Conservation (phyloP, 2,888 invertebrate species). For the Carpatolechia fugitivella region DNA sequence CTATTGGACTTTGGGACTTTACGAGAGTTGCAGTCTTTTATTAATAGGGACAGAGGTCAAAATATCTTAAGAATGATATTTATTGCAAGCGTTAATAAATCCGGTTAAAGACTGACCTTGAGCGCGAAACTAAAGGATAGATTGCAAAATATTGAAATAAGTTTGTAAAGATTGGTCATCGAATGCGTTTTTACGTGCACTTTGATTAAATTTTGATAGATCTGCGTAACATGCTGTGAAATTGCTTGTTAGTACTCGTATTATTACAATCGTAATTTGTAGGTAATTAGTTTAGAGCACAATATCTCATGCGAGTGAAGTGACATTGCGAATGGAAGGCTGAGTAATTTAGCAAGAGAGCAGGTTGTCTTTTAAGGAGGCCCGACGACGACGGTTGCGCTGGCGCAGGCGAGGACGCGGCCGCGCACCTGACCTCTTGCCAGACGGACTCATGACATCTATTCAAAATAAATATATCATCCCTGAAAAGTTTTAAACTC, state of each 20-base stretch:
- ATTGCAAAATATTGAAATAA: conserved; percentile 5
- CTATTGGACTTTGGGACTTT: neutral
- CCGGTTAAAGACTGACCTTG: conserved; percentile 12
- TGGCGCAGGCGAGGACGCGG: conserved; percentile 12
- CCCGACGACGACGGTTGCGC: neutral
- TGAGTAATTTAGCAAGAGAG: conserved; percentile 11
- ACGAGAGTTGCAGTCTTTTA: neutral
- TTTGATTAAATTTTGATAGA: neutral
- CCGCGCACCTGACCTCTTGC: conserved; percentile 15
- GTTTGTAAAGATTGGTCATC: neutral
- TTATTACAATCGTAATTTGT: neutral
- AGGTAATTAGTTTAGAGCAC: neutral
- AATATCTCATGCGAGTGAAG: neutral
- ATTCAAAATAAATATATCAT: neutral
- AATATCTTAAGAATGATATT: neutral
- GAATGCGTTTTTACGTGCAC: neutral
- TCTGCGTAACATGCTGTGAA: too few species aligned
- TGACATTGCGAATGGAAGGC: conserved; percentile 9
- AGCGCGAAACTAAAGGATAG: neutral
- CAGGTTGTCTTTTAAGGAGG: conserved; percentile 13
- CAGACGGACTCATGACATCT: neutral
- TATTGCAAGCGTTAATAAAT: conserved; percentile 3
- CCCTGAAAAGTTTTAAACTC: too few species aligned
- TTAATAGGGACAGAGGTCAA: neutral
- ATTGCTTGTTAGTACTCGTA: too few species aligned